phyloP scores from a whole-genome alignment of 2,113 vertebrate genomes.

The Glaucidium brasilianum region DNA sequence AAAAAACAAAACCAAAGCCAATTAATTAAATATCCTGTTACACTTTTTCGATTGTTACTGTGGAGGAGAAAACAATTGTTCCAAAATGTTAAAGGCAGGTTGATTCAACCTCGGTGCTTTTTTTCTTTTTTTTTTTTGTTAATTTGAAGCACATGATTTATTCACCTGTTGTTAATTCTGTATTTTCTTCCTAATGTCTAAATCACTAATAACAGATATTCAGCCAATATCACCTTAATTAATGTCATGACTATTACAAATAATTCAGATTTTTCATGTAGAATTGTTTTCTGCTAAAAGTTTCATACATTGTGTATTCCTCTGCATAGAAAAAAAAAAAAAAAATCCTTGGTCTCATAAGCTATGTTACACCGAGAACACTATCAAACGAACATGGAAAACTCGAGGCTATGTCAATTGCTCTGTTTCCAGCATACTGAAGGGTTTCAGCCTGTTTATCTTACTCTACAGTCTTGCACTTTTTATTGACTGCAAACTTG shows the following conservation, averaged over 20 bases:
- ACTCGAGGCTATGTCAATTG: neutral
- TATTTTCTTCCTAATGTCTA: neutral
- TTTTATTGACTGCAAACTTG: neutral
- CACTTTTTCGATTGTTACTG: neutral
- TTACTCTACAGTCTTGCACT: neutral
- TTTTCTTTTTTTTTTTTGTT: neutral
- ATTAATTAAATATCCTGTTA: neutral
- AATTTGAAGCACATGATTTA: neutral
- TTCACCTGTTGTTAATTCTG: neutral
- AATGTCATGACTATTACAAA: neutral
- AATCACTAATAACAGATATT: neutral
- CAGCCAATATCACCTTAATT: neutral
- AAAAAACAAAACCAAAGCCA: neutral
- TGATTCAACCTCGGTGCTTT: neutral
- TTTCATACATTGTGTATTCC: neutral
- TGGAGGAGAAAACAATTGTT: neutral
- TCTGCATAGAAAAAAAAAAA: neutral
- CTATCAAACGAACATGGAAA: neutral
- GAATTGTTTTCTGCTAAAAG: neutral
- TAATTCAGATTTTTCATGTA: neutral
- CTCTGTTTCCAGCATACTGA: neutral
- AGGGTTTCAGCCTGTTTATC: neutral
- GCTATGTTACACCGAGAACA: neutral
- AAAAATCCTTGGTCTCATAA: neutral
- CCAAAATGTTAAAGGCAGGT: neutral